Evolutionary conservation across 2,797 vertebrate genomes (phyloP), one percentile per base, ranked within the genome.

Genomic region (Propithecus deckenii): DNA sequence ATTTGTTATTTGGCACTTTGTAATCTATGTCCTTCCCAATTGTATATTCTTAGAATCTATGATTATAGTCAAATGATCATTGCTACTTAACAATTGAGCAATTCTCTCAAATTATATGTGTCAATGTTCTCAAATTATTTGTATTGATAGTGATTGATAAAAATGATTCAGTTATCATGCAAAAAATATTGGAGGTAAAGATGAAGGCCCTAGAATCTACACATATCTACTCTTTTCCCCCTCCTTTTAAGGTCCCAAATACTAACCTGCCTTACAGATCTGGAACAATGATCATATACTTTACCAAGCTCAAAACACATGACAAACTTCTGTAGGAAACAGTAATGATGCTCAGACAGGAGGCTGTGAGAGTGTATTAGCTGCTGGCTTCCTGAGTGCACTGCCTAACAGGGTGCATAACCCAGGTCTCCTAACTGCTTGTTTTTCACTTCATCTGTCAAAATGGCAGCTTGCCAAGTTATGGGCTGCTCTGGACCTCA

Each of bases 391-490:
- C 14, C 4, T 0, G 4, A 94, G 92, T 97, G 81, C 4, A 15
- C 0, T 84, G 46, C 88, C 1, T 0, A 41, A 4, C 93, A 67
- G 95, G 41, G 63, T 23, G 0, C 57, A 17, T 3, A 52, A 61
- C 55, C 83, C 72, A 81, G 1, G 67, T 11, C 78, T 97, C 94
- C 30, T 88, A 89, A 97, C 95, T 91, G 93, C 93, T 94, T 76
- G 95, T 83, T 63, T 95, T 94, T 8, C n/a, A 78, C 71, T 59
- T 98, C 98, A 93, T 98, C 98, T 98, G 98, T 86, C 61, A 65
- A 5, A 0, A 17, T 92, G 98, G 98, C 97, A 84, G 32, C 18
- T 0, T 23, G 97, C 98, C 98, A 84, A 15, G 88, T 87, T 85
- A 93, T 41, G 72, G 96, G 94, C 95, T 91, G 63, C 83, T 91